Evolutionary conservation across 1,140 invertebrate species (phyloP).

Genomic region (Stegodyphus mimosarum): DNA sequence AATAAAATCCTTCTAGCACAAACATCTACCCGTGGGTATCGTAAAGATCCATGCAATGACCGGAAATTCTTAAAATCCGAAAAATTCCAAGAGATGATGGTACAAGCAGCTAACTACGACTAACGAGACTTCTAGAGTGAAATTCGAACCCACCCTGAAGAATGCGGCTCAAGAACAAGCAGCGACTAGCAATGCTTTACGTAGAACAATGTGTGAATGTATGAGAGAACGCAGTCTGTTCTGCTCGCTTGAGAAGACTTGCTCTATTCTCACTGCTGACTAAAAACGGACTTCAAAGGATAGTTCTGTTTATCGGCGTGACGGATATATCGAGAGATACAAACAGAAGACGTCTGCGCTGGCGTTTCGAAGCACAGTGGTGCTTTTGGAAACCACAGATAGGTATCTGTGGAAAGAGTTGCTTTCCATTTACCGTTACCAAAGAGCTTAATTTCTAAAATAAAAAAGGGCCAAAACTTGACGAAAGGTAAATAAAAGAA

Average conservation of each 20-base stretch:
- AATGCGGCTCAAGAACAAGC: no score
- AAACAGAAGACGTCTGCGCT: neutral
- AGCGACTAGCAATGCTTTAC: neutral
- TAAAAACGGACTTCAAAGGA: conserved; percentile 58
- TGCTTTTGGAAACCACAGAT: neutral
- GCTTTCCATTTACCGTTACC: neutral
- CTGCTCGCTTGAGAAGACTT: neutral
- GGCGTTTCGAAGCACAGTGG: neutral
- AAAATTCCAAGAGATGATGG: no score
- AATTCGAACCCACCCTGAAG: no score
- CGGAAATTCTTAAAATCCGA: no score
- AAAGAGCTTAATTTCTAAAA: neutral
- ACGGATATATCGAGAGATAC: conserved; percentile 32
- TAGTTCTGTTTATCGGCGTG: conserved; percentile 46
- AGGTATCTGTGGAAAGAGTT: neutral
- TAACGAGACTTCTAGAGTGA: no score
- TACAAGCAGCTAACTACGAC: no score
- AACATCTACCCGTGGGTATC: no score
- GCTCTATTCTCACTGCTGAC: neutral
- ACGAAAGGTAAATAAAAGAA: neutral
- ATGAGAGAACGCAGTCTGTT: neutral
- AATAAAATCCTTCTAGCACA: no score
- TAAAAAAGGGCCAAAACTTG: neutral
- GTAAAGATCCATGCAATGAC: no score
- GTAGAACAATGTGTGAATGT: neutral